Base-by-base conservation (phyloP, 2,113 vertebrate species). In the Syngnathoides biaculeatus region DNA sequence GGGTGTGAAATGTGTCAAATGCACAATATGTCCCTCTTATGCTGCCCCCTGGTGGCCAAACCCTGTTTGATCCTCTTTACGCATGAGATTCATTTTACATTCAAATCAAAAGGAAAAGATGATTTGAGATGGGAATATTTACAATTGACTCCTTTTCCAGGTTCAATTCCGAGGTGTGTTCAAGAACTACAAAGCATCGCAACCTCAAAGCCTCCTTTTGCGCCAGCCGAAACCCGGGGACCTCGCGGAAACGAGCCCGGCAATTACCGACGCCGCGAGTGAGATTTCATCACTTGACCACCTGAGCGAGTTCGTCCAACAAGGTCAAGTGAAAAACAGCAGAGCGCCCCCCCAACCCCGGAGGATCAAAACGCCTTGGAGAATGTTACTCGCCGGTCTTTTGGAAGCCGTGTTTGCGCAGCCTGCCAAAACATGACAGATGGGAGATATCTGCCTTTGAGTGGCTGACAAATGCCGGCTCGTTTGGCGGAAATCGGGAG, bases 241-340 rank as follows among this genome's bases (percentile, higher is more conserved):
- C 30, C 30, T 59, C 40, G 19, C 35, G 35, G n/a, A n/a, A 60
- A 22, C 38, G 13, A 60, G 58, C 38, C 20, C 40, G 9, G 6
- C 35, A 60, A 60, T 40, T 60, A 40, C 58, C 20, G 20, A n/a
- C 30, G n/a, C 30, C 27, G 5, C 68, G 24, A 64, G 55, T 72
- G 52, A 74, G 59, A 63, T 72, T 72, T 68, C 45, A 62, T 62
- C 60, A 24, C 38, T n/a, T 60, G 35, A 60, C 68, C 72, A 73
- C 65, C 78, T 79, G 71, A 50, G 73, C 59, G 20, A 64, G 78
- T 84, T 67, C 70, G n/a, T 80, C 84, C 69, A 86, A 72, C 79
- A 68, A 75, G 84, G 85, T 86, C 82, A 86, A 85, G 55, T 71
- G 71, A 87, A 83, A 82, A 15, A 71, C 62, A 65, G 27, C 64